Evolutionary conservation across 2,113 vertebrate genomes (phyloP).

Genomic region (Acanthochromis polyacanthus): DNA sequence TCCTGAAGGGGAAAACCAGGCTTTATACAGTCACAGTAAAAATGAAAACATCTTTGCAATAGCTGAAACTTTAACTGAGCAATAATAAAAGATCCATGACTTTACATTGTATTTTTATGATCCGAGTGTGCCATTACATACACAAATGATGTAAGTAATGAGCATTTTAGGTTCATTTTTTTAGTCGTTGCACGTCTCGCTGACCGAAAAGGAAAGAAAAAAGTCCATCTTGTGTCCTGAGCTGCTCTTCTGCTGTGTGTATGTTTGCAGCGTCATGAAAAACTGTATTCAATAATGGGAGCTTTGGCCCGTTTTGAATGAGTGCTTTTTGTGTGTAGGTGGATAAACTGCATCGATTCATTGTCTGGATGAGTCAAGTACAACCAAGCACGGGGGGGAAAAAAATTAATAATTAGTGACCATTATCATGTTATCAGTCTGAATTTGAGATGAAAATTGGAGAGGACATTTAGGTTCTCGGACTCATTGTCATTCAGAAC

Average conservation of each 20-base stretch:
- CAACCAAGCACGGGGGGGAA: not conserved
- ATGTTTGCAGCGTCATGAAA: no score
- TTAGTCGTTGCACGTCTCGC: not conserved
- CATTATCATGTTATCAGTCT: conserved; percentile 30
- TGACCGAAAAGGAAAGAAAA: no score
- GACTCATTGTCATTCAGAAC: conserved; percentile 51
- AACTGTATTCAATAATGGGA: no score
- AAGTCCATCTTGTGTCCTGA: no score
- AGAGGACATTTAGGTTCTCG: not conserved
- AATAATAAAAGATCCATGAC: not conserved
- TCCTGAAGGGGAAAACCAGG: no score
- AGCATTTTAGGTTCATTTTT: not conserved
- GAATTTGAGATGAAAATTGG: conserved; percentile 41
- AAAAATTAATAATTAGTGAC: conserved; percentile 8
- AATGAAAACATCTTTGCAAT: no score
- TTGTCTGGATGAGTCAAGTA: not conserved
- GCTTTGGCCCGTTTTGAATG: not conserved
- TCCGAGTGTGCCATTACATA: not conserved
- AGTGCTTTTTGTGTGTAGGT: not conserved
- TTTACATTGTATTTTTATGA: not conserved
- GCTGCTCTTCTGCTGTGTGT: not conserved
- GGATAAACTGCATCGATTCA: not conserved
- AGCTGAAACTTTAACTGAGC: not conserved
- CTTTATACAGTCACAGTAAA: no score
- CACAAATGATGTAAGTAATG: not conserved